Base-by-base conservation (phyloP, 2,797 vertebrate species). In the Phrynocephalus forsythii region DNA sequence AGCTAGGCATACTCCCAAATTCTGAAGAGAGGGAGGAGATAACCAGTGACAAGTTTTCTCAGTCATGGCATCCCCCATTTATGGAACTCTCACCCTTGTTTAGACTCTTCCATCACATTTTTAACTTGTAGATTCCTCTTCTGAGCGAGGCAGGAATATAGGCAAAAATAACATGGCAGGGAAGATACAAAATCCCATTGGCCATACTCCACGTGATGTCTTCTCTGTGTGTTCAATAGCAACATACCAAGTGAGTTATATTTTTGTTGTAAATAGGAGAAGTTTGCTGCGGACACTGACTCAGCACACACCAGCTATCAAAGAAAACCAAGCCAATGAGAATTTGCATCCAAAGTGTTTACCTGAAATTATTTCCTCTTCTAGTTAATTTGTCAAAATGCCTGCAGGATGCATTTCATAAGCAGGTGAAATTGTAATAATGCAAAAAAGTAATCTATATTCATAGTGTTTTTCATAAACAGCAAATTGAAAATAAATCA, bases 401-500 rank as follows among this genome's bases (percentile, higher is more conserved):
- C 18, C 68, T n/a, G 2, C 30, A 72, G 38, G 71, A 22, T 86
- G 83, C 8, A 26, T 28, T 87, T 78, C 60, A 30, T n/a, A n/a
- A 79, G 69, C 66, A 15, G 60, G 72, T 68, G 63, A 3, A 90
- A 63, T 0, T 77, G 44, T 86, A 83, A 81, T 2, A 6, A 0
- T 0, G 66, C 4, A 3, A 60, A 28, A 75, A 81, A 18, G 87
- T 13, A 38, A 0, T 90, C 83, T 84, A 63, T n/a, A 90, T 56
- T 33, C 79, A 91, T 82, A 48, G 63, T 1, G 5, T 78, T 84
- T 94, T 86, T 90, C 89, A 33, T 84, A 88, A 93, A 77, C 68
- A 63, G 88, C 92, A 84, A 90, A 72, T 83, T 83, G 73, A 91
- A 91, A 93, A 90, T 83, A 83, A 94, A 79, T 83, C 5, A 6